phyloP scores from a whole-genome alignment of 2,113 vertebrate species.

The Mesoclemmys tuberculata region DNA sequence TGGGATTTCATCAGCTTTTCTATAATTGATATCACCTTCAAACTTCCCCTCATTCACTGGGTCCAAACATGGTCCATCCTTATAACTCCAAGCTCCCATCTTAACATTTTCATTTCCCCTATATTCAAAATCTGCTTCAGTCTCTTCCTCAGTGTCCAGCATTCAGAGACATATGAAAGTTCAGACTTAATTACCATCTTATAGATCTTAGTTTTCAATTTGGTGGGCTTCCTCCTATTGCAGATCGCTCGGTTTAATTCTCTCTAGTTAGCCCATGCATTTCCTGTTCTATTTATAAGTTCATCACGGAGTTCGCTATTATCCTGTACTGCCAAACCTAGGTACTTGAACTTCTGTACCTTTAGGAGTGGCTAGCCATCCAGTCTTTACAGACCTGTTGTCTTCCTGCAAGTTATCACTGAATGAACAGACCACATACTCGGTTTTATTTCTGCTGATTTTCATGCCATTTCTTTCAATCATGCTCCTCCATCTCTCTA shows the following conservation, averaged over 20 bases:
- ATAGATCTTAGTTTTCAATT: not conserved
- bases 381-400: not conserved
- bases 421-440: not conserved
- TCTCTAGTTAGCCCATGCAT: not conserved
- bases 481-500: not conserved
- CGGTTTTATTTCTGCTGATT: not conserved
- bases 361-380: not conserved
- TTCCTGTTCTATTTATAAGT: too few species aligned
- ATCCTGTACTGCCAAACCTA: not conserved
- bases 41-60: not conserved
- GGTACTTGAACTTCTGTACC: not conserved
- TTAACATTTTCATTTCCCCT: not conserved
- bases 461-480: not conserved
- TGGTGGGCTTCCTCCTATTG: not conserved
- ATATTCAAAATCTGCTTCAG: not conserved
- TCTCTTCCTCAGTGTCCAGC: not conserved
- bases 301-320: not conserved
- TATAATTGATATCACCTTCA: not conserved
- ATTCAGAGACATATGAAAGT: not conserved
- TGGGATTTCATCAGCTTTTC: not conserved
- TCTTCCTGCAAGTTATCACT: not conserved
- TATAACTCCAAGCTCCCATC: not conserved
- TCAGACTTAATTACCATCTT: not conserved
- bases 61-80: not conserved
- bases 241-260: not conserved